Base-by-base conservation (phyloP, 2,797 vertebrate genomes). In the Myotis vivesi region DNA sequence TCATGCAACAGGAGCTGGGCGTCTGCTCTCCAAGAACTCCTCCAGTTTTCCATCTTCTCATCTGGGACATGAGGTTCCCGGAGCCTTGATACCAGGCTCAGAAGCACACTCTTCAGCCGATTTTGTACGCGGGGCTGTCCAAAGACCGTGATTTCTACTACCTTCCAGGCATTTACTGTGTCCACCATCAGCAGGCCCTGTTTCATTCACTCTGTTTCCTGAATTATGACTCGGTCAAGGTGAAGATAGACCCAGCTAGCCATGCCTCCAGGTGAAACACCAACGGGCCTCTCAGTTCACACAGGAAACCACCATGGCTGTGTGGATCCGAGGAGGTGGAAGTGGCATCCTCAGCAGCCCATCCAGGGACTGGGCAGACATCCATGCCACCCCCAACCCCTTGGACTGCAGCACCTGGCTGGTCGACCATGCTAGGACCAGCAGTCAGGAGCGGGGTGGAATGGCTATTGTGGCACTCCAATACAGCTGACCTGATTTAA, bases 221-320 rank as follows among this genome's bases (percentile, higher is more conserved):
- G 25, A 90, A 97, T 49, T 6, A 88, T 2, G 28, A 44, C 25
- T 69, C 8, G 16, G 3, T 89, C 68, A 44, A 19, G 59, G 4
- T 89, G 17, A 95, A 86, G 22, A 92, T n/a, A 0, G 0, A 3
- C 3, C 76, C 88, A 1, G 81, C 73, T 55, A 94, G 17, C 55
- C 73, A 49, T 0, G 68, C 15, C 28, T 95, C 89, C 36, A 91
- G 12, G 73, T 85, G 55, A 64, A 95, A 49, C 68, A 73, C 86
- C 36, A 79, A 2, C 0, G 41, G 85, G 38, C 71, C 25, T 3
- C 25, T 72, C 71, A 94, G 77, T 8, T 95, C 94, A 66, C 22
- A 8, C 46, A 2, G 88, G 94, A 69, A 95, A 94, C 88, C 93
- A 94, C 93, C 94, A 87, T 0, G 66, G 96, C 53, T 66, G 16